phyloP scores from a whole-genome alignment of 2,888 invertebrate genomes.

The Pristionchus arcanus region DNA sequence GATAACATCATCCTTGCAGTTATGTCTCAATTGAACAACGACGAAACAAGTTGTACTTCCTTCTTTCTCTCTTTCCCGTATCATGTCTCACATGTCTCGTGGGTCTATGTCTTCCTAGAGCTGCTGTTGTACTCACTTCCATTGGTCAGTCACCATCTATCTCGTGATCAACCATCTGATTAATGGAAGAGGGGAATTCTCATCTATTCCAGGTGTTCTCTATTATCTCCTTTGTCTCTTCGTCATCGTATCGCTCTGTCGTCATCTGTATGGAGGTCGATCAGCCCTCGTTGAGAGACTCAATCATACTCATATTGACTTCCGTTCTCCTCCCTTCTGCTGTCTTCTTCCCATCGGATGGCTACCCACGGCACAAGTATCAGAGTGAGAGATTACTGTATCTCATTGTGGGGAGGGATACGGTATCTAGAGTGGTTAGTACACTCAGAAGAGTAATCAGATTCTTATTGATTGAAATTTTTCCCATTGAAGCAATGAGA shows the following conservation, averaged over 20 bases:
- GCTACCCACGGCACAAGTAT: slow-evolving; percentile 66
- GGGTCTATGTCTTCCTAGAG: slow-evolving; percentile 75
- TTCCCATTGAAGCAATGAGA: too few relatives aligned
- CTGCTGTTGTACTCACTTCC: slow-evolving; percentile 71
- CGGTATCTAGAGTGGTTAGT: not conserved
- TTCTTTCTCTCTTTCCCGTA: slow-evolving; percentile 75
- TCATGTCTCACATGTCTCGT: slow-evolving; percentile 75
- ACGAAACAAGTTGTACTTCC: slow-evolving; percentile 76
- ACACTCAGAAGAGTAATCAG: not conserved
- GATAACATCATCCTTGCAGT: slow-evolving; percentile 55
- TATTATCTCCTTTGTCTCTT: slow-evolving; percentile 78
- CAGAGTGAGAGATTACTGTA: slow-evolving; percentile 31
- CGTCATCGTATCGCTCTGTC: slow-evolving; percentile 75
- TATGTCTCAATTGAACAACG: slow-evolving; percentile 75
- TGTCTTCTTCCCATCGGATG: slow-evolving; percentile 69
- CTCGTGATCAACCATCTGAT: not conserved
- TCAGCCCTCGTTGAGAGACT: slow-evolving; percentile 22
- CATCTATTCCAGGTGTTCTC: slow-evolving; percentile 65
- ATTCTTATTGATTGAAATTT: not conserved
- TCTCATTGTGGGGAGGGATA: not conserved
- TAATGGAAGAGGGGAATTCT: not conserved
- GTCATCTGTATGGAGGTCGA: slow-evolving; percentile 68
- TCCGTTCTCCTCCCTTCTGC: slow-evolving; percentile 76
- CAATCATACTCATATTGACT: slow-evolving; percentile 66
- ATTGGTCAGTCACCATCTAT: not conserved